A percentile compares a stretch with the other conserved stretches of the same genome.
Evolutionary conservation across 1,140 invertebrate genomes (phyloP).

Genomic region (Drosophila bocki): DNA sequence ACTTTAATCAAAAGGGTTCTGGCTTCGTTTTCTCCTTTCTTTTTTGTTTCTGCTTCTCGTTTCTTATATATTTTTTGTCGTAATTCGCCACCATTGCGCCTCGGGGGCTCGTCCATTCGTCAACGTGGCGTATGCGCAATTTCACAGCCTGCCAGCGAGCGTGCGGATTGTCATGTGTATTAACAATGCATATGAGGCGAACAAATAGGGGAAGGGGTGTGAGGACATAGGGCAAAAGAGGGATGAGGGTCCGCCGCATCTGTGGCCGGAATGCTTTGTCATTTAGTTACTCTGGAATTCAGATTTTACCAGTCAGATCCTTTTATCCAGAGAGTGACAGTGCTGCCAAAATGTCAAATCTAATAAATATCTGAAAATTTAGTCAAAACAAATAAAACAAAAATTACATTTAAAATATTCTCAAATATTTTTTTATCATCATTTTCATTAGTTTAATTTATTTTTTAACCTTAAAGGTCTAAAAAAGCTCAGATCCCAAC

Average conservation of each 20-base stretch:
- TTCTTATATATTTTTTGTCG: conserved; percentile 5
- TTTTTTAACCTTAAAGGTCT: not conserved
- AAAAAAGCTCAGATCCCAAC: not conserved
- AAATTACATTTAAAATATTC: not conserved
- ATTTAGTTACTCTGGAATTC: conserved; percentile 60
- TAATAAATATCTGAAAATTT: not conserved
- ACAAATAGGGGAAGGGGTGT: conserved; percentile 20
- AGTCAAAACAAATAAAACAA: not conserved
- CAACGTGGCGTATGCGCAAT: conserved; percentile 71
- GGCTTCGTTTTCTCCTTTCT: not conserved
- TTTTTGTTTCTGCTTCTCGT: not conserved
- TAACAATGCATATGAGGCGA: conserved; percentile 64
- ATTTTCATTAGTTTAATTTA: not conserved
- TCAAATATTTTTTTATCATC: too few relatives aligned
- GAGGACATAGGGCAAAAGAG: not conserved
- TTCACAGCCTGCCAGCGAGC: conserved; percentile 67
- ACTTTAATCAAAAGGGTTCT: conserved; percentile 57
- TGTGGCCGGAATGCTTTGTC: conserved; percentile 42
- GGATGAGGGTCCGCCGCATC: conserved; percentile 8
- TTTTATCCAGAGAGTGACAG: conserved; percentile 14
- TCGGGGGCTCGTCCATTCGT: conserved; percentile 48
- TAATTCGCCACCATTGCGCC: conserved; percentile 28
- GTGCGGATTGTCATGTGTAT: conserved; percentile 68
- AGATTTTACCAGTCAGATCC: conserved; percentile 55
- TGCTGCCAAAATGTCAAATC: not conserved